phyloP scores from a whole-genome alignment of 2,113 vertebrate species.

The Peucedramus taeniatus region DNA sequence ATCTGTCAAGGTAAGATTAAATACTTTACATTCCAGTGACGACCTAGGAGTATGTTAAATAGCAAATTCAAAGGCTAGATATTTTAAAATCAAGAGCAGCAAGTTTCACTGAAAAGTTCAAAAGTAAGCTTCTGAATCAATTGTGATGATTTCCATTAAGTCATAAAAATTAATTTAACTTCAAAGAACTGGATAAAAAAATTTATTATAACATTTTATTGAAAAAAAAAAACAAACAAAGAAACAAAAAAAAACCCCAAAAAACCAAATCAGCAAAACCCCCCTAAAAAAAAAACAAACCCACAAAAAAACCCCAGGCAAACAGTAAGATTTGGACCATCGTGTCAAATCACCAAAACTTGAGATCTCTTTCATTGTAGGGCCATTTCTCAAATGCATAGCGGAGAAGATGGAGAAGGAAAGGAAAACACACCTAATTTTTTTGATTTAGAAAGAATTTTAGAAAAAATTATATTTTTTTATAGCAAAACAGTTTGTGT shows the following conservation, averaged over 20 bases:
- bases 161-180: not conserved
- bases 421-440: not conserved
- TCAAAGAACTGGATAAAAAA: not conserved
- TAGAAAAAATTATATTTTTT: too few relatives aligned
- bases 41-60: not conserved
- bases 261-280: not conserved
- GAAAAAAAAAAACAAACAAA: not conserved
- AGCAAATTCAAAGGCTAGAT: not conserved
- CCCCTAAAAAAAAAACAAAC: too few relatives aligned
- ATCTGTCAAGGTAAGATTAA: not conserved
- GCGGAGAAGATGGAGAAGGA: not conserved
- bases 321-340: not conserved
- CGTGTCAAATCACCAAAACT: not conserved
- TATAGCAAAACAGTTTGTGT: not conserved
- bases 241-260: not conserved
- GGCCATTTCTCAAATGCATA: not conserved
- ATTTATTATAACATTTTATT: not conserved
- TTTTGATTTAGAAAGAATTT: not conserved
- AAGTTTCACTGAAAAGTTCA: not conserved
- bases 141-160: not conserved
- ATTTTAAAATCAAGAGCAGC: not conserved
- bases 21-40: not conserved
- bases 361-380: not conserved
- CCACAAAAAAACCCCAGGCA: accelerated
- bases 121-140: not conserved